phyloP scores from a whole-genome alignment of 2,113 vertebrate species.

The Sphyrna mokarran region DNA sequence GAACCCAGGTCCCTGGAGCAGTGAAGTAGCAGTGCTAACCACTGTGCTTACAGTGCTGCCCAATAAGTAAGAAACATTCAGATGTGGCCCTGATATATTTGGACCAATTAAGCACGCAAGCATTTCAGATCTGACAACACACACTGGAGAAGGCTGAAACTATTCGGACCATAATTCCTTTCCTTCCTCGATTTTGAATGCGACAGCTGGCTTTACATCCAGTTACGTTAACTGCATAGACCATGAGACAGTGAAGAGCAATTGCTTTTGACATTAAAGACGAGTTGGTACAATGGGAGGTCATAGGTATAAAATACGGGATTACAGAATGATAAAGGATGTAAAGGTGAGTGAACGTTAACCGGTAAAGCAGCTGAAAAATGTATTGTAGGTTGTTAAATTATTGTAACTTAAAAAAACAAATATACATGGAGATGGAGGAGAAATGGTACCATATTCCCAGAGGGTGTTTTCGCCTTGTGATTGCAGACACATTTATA shows the following conservation, averaged over 20 bases:
- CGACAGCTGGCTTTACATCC: neutral
- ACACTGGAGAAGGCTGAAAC: constrained; percentile 5
- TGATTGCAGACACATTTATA: constrained; percentile 36
- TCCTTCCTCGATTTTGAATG: neutral
- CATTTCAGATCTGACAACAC: neutral
- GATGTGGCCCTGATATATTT: neutral
- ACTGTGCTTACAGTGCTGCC: no score
- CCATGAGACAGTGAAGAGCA: neutral
- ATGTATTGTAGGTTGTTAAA: constrained; percentile 20
- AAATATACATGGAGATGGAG: constrained; percentile 21
- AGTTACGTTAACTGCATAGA: neutral
- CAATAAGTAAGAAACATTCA: neutral
- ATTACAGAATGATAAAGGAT: constrained; percentile 21
- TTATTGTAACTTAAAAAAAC: neutral
- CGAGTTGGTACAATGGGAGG: no score
- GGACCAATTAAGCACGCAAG: neutral
- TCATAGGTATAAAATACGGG: neutral
- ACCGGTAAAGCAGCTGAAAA: neutral
- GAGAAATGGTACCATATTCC: neutral
- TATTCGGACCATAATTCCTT: neutral
- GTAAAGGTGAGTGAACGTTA: neutral
- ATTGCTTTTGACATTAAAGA: neutral
- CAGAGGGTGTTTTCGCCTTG: constrained; percentile 29
- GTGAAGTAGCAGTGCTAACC: no score
- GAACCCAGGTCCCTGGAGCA: no score